Evolutionary conservation across 2,888 invertebrate genomes (phyloP).

Genomic region (Sarcophaga variegata): DNA sequence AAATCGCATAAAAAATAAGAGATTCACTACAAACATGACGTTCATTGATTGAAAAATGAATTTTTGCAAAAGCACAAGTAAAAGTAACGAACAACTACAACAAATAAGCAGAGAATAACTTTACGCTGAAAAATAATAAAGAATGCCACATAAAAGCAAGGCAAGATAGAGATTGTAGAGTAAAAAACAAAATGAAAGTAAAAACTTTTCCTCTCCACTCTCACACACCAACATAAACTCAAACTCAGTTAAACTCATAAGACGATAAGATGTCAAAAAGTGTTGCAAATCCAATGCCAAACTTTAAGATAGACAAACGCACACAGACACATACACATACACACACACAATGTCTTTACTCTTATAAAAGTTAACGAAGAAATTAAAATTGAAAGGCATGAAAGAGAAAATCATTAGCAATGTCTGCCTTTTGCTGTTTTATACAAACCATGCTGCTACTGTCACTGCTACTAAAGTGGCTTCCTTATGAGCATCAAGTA

Average conservation of each 20-base stretch:
- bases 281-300: slow-evolving; percentile 40
- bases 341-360: neutral
- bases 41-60: slow-evolving; percentile 14
- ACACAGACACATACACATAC: no score
- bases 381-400: neutral
- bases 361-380: neutral
- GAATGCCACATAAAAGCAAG: neutral
- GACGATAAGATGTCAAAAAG: slow-evolving; percentile 48
- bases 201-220: slow-evolving; percentile 5
- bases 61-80: neutral
- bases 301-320: neutral
- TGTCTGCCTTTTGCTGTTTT: no score
- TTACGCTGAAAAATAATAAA: neutral
- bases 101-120: neutral
- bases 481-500: slow-evolving; percentile 32
- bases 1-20: no score
- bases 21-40: neutral
- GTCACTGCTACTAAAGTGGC: no score
- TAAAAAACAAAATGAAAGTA: neutral
- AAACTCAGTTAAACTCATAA: slow-evolving; percentile 44
- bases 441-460: neutral
- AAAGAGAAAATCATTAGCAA: no score
- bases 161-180: neutral
- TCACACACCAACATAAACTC: no score
- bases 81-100: neutral